Evolutionary conservation across 2,113 vertebrate genomes (phyloP).

Genomic region (Calonectris borealis): DNA sequence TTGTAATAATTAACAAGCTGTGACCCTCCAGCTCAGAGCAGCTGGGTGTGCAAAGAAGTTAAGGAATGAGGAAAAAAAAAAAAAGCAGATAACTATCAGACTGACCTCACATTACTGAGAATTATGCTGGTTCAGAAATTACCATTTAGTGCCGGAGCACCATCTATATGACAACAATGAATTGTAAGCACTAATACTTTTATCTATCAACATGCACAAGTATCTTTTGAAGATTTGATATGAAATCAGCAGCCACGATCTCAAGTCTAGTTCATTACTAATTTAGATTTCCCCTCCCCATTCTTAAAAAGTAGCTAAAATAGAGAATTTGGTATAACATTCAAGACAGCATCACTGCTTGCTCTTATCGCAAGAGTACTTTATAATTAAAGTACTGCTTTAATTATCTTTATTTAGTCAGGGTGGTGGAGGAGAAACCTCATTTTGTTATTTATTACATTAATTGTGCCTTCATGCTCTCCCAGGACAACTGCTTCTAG

Average conservation of each 20-base stretch:
- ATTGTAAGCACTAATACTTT: background rate
- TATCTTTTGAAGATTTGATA: background rate
- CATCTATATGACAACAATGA: background rate
- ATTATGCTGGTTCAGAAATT: background rate
- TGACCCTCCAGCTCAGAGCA: background rate
- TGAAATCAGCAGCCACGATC: background rate
- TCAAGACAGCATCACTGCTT: background rate
- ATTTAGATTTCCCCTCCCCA: background rate
- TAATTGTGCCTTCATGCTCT: background rate
- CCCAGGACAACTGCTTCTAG: background rate
- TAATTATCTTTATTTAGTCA: background rate
- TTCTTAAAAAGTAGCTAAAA: background rate
- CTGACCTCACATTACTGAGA: background rate
- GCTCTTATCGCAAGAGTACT: background rate
- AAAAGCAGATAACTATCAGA: background rate
- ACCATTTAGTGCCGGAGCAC: background rate
- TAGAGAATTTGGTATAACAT: background rate
- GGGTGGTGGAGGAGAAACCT: background rate
- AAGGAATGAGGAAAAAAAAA: background rate
- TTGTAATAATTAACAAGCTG: background rate
- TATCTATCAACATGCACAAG: background rate
- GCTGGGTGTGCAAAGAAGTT: background rate
- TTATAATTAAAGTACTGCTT: background rate
- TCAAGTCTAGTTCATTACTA: background rate
- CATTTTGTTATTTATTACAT: background rate